Base-by-base conservation (phyloP, 2,888 invertebrate species). In the Oxycera nigricornis region DNA sequence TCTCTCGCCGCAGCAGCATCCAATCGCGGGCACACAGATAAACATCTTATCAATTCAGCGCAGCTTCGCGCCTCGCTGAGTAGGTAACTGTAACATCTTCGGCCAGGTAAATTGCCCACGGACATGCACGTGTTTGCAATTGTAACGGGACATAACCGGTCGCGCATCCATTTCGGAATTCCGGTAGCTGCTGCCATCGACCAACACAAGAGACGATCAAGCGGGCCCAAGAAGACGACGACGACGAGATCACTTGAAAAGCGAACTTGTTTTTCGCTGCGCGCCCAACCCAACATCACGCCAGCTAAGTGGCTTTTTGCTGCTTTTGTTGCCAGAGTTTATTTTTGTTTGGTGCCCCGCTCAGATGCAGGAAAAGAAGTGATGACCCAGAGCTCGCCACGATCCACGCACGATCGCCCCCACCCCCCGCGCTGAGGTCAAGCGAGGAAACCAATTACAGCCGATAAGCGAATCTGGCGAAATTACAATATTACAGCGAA, bases 91-190 rank as follows among this genome's bases (percentile, higher is more conserved):
- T 62, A 62, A 35, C 62, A 62, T 62, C 39, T 17, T 17, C 9
- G 26, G n/a, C 3, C 57, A 57, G 30, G 30, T 28, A n/a, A 30
- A 61, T 6, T n/a, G 30, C 61, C 61, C 11, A 20, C 30, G 61
- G 61, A 61, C 61, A 61, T 61, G 30, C 61, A 61, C 61, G 61
- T 61, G 61, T 30, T 61, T 61, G n/a, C 61, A 61, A 28, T 61
- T n/a, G n/a, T 61, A 61, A 61, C 61, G 61, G 61, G 11, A 61
- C 30, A 11, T 20, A 26, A 2, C 28, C 30, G 61, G 61, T 50
- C 50, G 14, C 17, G 14, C 50, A n/a, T 50, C 57, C 24, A 57
- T 57, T 22, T 57, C 26, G 61, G 61, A 30, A 61, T 61, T 61
- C 61, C 61, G 30, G 61, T 61, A 61, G 61, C 61, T 26, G 14